Evolutionary conservation across 2,113 vertebrate genomes (phyloP), one percentile per base, ranked within the genome.

Genomic region (Cheirogaleus medius): DNA sequence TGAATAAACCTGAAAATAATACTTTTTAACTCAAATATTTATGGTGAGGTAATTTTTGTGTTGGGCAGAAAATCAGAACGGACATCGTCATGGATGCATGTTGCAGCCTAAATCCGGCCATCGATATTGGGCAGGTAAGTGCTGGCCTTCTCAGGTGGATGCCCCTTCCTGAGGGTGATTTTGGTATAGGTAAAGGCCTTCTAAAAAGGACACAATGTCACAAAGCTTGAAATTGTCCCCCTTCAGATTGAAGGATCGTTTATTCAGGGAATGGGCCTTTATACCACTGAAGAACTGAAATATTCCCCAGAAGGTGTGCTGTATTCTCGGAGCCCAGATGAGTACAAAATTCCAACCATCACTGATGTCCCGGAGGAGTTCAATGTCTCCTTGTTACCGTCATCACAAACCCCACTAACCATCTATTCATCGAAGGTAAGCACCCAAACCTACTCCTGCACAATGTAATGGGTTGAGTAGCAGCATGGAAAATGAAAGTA

Each of bases 381-480:
- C 92, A 98, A 98, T 47, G 98, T 99, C 69, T 99, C 98, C 42
- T 97, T 99, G 93, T 97, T 99, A 94, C 44, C 99, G 0, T 98
- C 99, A 29, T 98, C 98, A 18, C 1, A 94, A 87, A 99, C 99
- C 89, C 99, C 98, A 0, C 97, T 99, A 32, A 98, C 99, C 95
- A 99, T 99, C 98, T 99, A 99, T 93, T 99, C 99, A 17, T 99
- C 99, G 34, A 99, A 99, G 99, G 99, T 99, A 96, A 98, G 96
- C 5, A 23, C 1, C 34, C 44, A 15, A 6, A 29, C 34, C 23
- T 44, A 17, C 32, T 3, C 0, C 8, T 15, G 14, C 3, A 6
- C 54, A 0, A 17, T 17, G 20, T 2, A 18, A 14, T 5, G 11
- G n/a, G 11, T 34, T 23, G 3, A 25, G 60, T 54, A 6, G 9